Conservation (phyloP, 2,888 invertebrate species). For the Polylopha cassiicola region DNA sequence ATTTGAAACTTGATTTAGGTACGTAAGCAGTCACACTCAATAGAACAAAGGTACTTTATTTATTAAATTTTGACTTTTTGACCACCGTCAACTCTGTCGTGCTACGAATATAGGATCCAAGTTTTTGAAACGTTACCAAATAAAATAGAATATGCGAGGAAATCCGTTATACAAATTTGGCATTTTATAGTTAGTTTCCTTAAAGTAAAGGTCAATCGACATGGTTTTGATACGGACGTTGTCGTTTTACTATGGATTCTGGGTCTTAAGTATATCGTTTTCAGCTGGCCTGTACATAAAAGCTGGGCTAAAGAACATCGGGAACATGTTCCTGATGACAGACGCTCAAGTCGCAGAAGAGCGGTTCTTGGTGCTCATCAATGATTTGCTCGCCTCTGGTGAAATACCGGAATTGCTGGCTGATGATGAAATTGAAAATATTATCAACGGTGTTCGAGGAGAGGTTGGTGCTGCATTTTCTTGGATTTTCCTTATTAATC, state of each 20-base stretch:
- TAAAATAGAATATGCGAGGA: too few species aligned
- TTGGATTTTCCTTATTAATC: conserved; percentile 1
- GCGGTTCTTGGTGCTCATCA: conserved; percentile 92
- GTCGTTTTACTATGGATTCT: too few species aligned
- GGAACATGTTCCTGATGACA: conserved; percentile 93
- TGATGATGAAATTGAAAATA: conserved; percentile 94
- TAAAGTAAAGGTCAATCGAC: too few species aligned
- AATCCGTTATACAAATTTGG: conserved; percentile 3
- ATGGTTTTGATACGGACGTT: too few species aligned
- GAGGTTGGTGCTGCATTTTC: conserved; percentile 70
- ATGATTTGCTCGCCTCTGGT: conserved; percentile 95
- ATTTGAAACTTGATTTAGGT: conserved; percentile 84
- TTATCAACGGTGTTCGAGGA: conserved; percentile 84
- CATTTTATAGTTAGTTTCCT: background rate
- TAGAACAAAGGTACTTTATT: background rate
- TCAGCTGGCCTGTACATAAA: conserved; percentile 88
- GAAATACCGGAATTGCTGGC: conserved; percentile 93
- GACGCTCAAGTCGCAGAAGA: conserved; percentile 96
- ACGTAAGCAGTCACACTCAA: conserved; percentile 1
- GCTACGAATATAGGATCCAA: too few species aligned
- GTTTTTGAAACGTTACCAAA: too few species aligned
- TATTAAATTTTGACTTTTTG: conserved; percentile 3
- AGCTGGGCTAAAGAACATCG: conserved; percentile 90
- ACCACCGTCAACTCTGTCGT: too few species aligned
- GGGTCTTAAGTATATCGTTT: too few species aligned